Conservation (phyloP, 2,113 vertebrate genomes). For the Podarcis raffonei region DNA sequence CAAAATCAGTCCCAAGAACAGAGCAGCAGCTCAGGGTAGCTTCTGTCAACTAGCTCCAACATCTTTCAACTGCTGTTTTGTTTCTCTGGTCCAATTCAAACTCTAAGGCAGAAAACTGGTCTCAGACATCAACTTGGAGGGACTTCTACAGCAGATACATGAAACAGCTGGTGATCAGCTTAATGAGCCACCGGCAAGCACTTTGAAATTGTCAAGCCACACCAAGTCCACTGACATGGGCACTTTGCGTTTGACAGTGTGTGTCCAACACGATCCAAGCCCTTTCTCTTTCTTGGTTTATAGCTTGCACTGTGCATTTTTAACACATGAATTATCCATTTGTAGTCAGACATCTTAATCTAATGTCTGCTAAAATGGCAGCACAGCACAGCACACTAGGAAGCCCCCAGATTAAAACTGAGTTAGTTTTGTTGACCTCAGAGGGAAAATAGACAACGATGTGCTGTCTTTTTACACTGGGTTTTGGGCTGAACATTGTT, state of each 20-base stretch:
- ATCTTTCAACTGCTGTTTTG: background rate
- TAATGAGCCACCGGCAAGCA: constrained; percentile 17
- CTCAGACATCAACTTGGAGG: background rate
- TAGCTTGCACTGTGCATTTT: background rate
- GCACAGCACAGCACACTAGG: background rate
- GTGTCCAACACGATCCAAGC: background rate
- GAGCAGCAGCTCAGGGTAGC: background rate
- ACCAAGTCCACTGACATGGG: background rate
- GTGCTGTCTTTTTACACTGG: background rate
- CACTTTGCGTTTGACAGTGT: background rate
- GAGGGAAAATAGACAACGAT: background rate
- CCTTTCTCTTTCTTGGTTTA: background rate
- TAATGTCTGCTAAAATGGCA: background rate
- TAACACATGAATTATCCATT: background rate
- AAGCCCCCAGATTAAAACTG: background rate
- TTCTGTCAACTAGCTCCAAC: background rate
- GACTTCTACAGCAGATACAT: background rate
- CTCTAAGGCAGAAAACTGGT: background rate
- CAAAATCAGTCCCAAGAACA: background rate
- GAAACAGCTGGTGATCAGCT: background rate
- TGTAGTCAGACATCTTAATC: background rate
- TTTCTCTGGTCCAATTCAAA: background rate
- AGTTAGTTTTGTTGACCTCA: background rate
- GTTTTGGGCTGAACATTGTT: background rate
- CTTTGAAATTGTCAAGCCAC: constrained; percentile 5